These are phyloP conservation scores for Steromphala cineraria DNA, from an alignment of 2,888 invertebrate genomes.

Conservation along the genomic window DNA sequence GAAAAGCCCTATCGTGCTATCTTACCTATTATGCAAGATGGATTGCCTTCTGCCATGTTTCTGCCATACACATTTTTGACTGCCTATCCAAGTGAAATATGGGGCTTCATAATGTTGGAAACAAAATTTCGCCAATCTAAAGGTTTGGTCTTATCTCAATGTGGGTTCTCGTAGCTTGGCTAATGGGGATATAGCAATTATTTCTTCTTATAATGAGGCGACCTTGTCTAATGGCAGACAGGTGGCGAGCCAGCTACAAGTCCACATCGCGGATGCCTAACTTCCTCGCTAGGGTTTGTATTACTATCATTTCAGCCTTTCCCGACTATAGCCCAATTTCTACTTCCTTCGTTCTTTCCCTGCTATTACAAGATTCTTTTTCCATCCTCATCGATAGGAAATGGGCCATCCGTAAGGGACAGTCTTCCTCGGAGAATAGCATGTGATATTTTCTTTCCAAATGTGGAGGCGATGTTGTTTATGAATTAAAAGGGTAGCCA, in stretches of 20 bases:
- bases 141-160: slow-evolving; percentile 23
- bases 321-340: slow-evolving; percentile 12
- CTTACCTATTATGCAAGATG: too few relatives aligned
- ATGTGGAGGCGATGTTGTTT: not conserved
- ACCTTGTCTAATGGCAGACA: slow-evolving; percentile 31
- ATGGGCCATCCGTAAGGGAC: not conserved
- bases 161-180: slow-evolving; percentile 24
- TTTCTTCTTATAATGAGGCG: slow-evolving; percentile 31
- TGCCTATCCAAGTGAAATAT: not conserved
- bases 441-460: slow-evolving; percentile 7
- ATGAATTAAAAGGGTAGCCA: not conserved
- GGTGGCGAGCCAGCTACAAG: slow-evolving; percentile 22
- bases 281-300: not conserved
- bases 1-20: too few relatives aligned
- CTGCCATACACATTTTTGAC: not conserved
- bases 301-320: slow-evolving; percentile 17
- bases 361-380: slow-evolving; percentile 10
- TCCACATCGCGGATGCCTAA: slow-evolving; percentile 5
- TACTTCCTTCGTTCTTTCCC: slow-evolving; percentile 4
- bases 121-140: not conserved
- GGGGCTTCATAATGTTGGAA: not conserved
- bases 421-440: not conserved
- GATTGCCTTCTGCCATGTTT: too few relatives aligned
- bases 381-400: not conserved
- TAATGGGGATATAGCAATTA: slow-evolving; percentile 42